Base-by-base conservation (phyloP, 1,140 invertebrate species). In the Drosophila leontia region DNA sequence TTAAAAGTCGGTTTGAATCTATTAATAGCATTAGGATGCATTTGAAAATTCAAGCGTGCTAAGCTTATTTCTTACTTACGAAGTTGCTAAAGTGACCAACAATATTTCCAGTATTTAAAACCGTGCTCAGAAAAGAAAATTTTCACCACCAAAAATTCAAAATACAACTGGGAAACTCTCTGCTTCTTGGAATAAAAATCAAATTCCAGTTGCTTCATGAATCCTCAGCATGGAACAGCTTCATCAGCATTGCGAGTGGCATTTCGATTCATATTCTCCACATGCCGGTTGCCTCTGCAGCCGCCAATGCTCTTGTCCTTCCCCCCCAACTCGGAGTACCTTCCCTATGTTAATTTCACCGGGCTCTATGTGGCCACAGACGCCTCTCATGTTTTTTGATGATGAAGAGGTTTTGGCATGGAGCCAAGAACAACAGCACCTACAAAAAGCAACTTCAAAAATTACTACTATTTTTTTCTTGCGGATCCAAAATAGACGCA, bases 331-430 rank as follows among this genome's bases (percentile, higher is more conserved):
- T 23, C 29, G 19, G 6, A 13, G 37, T 44, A 17, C 53, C 39
- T 72, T 35, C n/a, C 59, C 60, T 79, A 90, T 90, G 85, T 85
- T 90, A 88, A 90, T 90, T 88, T 85, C 42, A 61, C 78, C 64
- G 62, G 58, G 65, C 62, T 62, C 50, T 61, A 23, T 77, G 34
- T 37, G 53, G 56, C 48, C 57, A 41, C 19, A 55, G 45, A n/a
- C 44, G 65, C 41, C 68, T 72, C 85, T 82, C 85, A 76, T 90
- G 85, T 88, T 90, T 90, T 81, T 74, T 72, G 81, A 90, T 88
- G 85, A 88, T 88, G 85, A 88, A 88, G 85, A 84, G 68, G 78
- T 71, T 88, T 69, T 84, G 77, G 80, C 84, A 78, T 39, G 32
- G 45, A 45, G 50, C 76, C 84, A 80, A 78, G 63, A 78, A 64